Base-by-base conservation (phyloP, 1,140 invertebrate genomes). In the Sminthurinus signatus region DNA sequence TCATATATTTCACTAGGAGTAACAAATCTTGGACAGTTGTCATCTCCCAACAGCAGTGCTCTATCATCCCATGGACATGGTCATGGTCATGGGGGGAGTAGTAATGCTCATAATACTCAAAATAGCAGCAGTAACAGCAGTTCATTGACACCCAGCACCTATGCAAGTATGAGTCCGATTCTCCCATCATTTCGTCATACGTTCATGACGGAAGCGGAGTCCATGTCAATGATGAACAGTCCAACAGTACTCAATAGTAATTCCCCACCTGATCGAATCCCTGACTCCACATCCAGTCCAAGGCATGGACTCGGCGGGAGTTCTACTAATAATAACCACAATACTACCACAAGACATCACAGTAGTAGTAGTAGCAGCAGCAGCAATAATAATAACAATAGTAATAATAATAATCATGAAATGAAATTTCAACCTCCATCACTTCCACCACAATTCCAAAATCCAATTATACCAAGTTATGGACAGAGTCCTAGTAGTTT, bases 61-160 rank as follows among this genome's bases (percentile, higher is more conserved):
- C 31, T 44, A 15, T 39, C 28, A 25, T 44, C 51, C 8, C 25
- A 8, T 54, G 23, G 51, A 5, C 23, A 17, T 31, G 64, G 50
- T 57, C 42, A 51, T 21, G 56, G 57, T 23, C 28, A 39, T n/a
- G 61, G 61, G 1, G 61, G 51, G 25, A 46, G 51, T 32, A 48
- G 39, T 21, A 25, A 19, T 1, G 59, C 36, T 54, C 60, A 55
- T 15, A 64, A 50, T 60, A 4, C 36, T 44, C 3, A 4, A 23
- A 43, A 5, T 32, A 58, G 39, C n/a, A 52, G 50, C 25, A 52
- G 43, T 74, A 83, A 83, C 2, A 14, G 66, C 10, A 76, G 76
- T 2, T 3, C 70, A 17, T 73, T 62, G 28, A 69, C 66, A n/a
- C 74, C 73, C 50, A 74, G 76, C 52, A 74, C 73, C 62, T 67